Percentiles rank a stretch among this genome's conserved stretches.
Conservation (phyloP, 2,113 vertebrate species). For the Entelurus aequoreus region DNA sequence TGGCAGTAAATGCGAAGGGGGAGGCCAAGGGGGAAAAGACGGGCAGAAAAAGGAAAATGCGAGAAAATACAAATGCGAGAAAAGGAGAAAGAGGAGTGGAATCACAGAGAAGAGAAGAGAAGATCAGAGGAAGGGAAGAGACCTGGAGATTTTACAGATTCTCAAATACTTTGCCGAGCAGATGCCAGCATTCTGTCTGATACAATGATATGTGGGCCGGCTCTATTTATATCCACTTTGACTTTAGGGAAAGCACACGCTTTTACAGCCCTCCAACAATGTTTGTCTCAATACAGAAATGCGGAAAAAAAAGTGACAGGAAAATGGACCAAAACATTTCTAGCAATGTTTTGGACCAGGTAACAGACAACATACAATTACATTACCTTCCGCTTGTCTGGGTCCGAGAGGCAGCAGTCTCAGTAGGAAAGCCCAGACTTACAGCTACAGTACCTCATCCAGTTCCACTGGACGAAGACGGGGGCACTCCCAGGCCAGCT, state of each 20-base stretch:
- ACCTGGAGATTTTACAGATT: slow-evolving; percentile 51
- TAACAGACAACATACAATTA: no score
- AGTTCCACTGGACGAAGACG: no score
- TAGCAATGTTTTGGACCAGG: neutral
- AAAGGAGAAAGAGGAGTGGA: neutral
- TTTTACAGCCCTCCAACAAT: slow-evolving; percentile 31
- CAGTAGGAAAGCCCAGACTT: no score
- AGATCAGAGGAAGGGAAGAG: slow-evolving; percentile 30
- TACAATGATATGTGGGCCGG: slow-evolving; percentile 66
- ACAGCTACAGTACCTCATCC: no score
- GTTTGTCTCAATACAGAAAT: slow-evolving; percentile 12
- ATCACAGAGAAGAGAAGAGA: slow-evolving; percentile 14
- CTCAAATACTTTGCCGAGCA: slow-evolving; percentile 68
- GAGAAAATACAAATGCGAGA: slow-evolving; percentile 9
- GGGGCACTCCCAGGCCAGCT: no score
- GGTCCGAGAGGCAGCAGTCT: no score
- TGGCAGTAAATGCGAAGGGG: slow-evolving; percentile 27
- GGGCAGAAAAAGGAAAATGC: slow-evolving; percentile 2
- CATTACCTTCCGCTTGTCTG: no score
- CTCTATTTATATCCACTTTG: slow-evolving; percentile 67
- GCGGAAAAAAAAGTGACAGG: neutral
- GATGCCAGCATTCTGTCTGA: slow-evolving; percentile 72
- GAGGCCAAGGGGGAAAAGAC: slow-evolving; percentile 12
- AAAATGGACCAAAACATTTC: neutral
- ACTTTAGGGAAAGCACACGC: slow-evolving; percentile 51